Conservation (phyloP, 2,888 invertebrate genomes). For the Scaptomyza polygonia region DNA sequence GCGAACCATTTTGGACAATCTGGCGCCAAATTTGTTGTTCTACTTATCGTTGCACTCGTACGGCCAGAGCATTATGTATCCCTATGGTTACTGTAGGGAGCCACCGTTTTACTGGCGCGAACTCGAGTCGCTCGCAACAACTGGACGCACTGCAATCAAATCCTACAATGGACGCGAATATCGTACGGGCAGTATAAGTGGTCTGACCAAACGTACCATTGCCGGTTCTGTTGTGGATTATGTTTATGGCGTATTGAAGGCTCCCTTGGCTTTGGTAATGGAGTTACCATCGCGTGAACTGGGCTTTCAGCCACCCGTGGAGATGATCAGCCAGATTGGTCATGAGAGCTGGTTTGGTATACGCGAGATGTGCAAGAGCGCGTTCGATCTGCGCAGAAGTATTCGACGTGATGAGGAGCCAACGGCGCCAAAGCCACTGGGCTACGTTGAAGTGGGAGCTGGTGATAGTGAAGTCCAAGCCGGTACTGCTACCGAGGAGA, state of each 20-base stretch:
- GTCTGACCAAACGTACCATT: constrained; percentile 77
- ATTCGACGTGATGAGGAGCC: constrained; percentile 60
- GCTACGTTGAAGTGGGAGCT: neutral
- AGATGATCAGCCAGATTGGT: constrained; percentile 80
- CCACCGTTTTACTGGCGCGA: constrained; percentile 73
- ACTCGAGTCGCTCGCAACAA: constrained; percentile 79
- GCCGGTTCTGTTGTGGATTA: constrained; percentile 83
- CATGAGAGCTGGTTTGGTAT: constrained; percentile 84
- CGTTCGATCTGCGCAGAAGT: constrained; percentile 63
- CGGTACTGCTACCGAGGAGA: neutral
- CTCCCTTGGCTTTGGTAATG: constrained; percentile 83
- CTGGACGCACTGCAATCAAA: constrained; percentile 81
- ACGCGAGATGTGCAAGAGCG: constrained; percentile 83
- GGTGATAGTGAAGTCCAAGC: neutral
- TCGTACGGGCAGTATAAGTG: constrained; percentile 82
- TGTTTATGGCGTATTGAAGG: constrained; percentile 80
- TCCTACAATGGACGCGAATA: constrained; percentile 81
- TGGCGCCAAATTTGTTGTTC: constrained; percentile 79
- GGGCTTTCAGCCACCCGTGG: constrained; percentile 83
- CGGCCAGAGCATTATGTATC: constrained; percentile 84
- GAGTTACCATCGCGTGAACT: constrained; percentile 82
- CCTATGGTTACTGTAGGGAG: constrained; percentile 83
- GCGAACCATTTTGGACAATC: constrained; percentile 74
- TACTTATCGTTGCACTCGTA: constrained; percentile 83
- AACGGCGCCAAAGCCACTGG: constrained; percentile 24